A percentile compares a stretch with the other conserved stretches of the same genome.
These are phyloP conservation scores for Echinometra lucunter DNA, from an alignment of 53 echinoderm and acorn worm species.

Conservation along the genomic window DNA sequence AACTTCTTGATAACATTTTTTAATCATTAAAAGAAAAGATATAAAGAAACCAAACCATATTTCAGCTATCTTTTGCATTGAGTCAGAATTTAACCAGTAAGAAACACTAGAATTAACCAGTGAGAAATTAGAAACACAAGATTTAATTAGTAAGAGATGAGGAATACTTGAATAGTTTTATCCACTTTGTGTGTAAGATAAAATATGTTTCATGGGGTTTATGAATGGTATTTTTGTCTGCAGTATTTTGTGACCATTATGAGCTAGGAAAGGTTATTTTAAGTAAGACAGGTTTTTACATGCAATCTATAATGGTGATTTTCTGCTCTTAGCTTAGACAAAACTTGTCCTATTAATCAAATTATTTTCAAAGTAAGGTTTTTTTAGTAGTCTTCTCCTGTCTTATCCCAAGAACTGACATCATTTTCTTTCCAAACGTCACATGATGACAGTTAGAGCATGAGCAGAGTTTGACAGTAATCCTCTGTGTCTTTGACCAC, in stretches of 20 bases:
- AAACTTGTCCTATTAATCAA: background rate
- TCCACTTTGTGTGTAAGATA: background rate
- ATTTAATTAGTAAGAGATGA: no score
- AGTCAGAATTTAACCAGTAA: background rate
- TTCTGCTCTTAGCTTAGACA: background rate
- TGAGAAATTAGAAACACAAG: no score
- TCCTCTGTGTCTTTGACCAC: slow-evolving; percentile 4
- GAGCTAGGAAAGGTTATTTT: no score
- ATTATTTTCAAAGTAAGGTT: background rate
- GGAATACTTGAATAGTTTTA: no score
- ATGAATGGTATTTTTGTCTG: background rate
- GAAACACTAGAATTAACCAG: no score
- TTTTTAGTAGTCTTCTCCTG: background rate
- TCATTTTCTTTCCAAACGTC: slow-evolving; percentile 8
- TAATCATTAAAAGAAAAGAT: background rate
- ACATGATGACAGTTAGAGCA: background rate
- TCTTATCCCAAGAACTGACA: background rate
- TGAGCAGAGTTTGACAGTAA: background rate
- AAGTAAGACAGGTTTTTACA: no score
- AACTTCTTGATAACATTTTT: background rate
- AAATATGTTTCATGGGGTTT: background rate
- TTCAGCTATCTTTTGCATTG: background rate
- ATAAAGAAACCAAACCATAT: background rate
- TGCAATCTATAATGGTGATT: background rate
- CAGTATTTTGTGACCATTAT: background rate